Percentiles rank a stretch among this genome's conserved stretches.
Evolutionary conservation across 2,888 invertebrate genomes (phyloP).

Genomic region (Scaptomyza tumidula): DNA sequence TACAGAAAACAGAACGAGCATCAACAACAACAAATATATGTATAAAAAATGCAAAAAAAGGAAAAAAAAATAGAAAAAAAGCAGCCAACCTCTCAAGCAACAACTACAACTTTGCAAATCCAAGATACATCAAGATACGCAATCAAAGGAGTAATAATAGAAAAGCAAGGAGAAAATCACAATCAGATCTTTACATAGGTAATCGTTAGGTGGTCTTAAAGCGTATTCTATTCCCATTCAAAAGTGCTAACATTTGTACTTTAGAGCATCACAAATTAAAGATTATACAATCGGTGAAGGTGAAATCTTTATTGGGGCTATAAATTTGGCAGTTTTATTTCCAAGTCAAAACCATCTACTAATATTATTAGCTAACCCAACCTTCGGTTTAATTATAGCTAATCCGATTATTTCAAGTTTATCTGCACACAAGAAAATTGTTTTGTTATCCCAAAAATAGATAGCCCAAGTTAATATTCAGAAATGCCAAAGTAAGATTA

Average conservation of each 20-base stretch:
- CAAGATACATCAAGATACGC: slow-evolving; percentile 8
- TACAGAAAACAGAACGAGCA: neutral
- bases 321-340: no score
- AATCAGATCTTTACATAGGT: neutral
- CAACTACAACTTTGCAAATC: neutral
- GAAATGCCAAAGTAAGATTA: neutral
- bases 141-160: slow-evolving; percentile 43
- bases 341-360: no score
- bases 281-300: no score
- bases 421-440: neutral
- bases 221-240: neutral
- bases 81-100: slow-evolving; percentile 13
- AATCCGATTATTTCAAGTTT: neutral
- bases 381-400: neutral
- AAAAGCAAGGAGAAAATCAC: slow-evolving; percentile 8
- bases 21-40: no score
- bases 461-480: neutral
- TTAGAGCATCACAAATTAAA: no score
- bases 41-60: neutral
- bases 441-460: neutral
- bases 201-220: slow-evolving; percentile 8
- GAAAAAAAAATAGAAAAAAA: neutral
- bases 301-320: no score
- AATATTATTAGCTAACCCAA: neutral
- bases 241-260: no score